Evolutionary conservation across 2,888 invertebrate genomes (phyloP).

Genomic region (Drosophila kanekoi): DNA sequence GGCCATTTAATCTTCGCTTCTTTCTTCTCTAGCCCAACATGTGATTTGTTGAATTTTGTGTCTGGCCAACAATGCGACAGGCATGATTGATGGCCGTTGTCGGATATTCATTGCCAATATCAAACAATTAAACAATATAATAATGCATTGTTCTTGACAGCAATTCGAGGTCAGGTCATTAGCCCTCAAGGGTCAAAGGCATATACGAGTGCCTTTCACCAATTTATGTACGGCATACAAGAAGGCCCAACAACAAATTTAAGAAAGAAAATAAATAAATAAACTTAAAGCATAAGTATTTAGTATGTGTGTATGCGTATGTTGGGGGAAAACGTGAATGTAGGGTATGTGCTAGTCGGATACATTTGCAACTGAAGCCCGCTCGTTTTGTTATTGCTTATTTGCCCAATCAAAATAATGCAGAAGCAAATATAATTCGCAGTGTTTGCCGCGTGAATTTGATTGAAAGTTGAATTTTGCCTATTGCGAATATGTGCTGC

Average conservation of each 20-base stretch:
- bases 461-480: slow-evolving; percentile 38
- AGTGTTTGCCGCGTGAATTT: slow-evolving; percentile 5
- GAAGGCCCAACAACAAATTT: too few species aligned
- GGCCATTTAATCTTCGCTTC: too few species aligned
- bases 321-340: too few species aligned
- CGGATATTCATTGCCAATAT: slow-evolving; percentile 25
- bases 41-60: too few species aligned
- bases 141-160: slow-evolving; percentile 1
- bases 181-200: background rate
- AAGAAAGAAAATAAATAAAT: too few species aligned
- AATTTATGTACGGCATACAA: too few species aligned
- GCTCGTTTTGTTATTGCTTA: too few species aligned
- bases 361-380: too few species aligned
- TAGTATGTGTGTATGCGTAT: too few species aligned
- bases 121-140: slow-evolving; percentile 47
- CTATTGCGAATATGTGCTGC: slow-evolving; percentile 43
- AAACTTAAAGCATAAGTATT: too few species aligned
- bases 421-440: slow-evolving; percentile 1
- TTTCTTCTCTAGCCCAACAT: too few species aligned
- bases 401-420: slow-evolving; percentile 6
- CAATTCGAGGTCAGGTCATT: slow-evolving; percentile 9
- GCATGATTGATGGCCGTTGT: slow-evolving; percentile 47
- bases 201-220: background rate
- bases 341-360: too few species aligned
- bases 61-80: slow-evolving; percentile 4